Percentiles rank a stretch among this genome's conserved stretches.
These are phyloP conservation scores for Cephalotes varians DNA, from an alignment of 2,888 invertebrate genomes.

Conservation along the genomic window DNA sequence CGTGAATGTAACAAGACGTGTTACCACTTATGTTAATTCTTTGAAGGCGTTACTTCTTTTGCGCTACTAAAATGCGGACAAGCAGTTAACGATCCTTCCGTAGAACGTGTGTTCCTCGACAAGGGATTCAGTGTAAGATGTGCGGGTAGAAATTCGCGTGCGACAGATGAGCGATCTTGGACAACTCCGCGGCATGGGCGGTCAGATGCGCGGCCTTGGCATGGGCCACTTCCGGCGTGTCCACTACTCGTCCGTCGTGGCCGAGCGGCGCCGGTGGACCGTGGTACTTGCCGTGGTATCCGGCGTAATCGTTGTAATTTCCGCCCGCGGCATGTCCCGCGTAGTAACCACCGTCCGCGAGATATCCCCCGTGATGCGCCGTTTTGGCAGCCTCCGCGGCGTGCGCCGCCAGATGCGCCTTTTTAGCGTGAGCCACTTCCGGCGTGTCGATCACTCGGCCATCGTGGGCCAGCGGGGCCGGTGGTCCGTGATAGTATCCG, in stretches of 20 bases:
- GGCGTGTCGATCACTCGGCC: slow-evolving; percentile 81
- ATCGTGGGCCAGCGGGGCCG: slow-evolving; percentile 78
- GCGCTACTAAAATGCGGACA: not conserved
- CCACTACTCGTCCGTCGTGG: slow-evolving; percentile 79
- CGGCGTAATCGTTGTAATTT: not conserved
- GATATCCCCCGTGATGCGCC: not conserved
- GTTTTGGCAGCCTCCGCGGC: slow-evolving; percentile 77
- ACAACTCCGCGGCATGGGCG: slow-evolving; percentile 76
- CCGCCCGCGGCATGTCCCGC: not conserved
- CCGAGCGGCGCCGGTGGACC: slow-evolving; percentile 80
- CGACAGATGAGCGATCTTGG: slow-evolving; percentile 66
- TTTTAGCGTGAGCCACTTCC: slow-evolving; percentile 82
- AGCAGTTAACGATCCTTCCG: not conserved
- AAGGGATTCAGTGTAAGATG: slow-evolving; percentile 40
- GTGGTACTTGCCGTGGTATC: slow-evolving; percentile 62
- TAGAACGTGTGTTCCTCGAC: not conserved
- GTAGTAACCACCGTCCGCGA: not conserved
- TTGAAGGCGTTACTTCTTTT: not conserved
- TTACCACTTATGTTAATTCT: not conserved
- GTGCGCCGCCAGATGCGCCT: slow-evolving; percentile 79
- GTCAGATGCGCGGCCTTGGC: slow-evolving; percentile 81
- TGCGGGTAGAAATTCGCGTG: slow-evolving; percentile 44
- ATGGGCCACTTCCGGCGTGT: slow-evolving; percentile 83
- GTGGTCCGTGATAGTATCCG: slow-evolving; percentile 76
- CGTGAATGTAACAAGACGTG: not conserved